Conservation (phyloP, 2,113 vertebrate genomes). For the Synchiropus splendidus region DNA sequence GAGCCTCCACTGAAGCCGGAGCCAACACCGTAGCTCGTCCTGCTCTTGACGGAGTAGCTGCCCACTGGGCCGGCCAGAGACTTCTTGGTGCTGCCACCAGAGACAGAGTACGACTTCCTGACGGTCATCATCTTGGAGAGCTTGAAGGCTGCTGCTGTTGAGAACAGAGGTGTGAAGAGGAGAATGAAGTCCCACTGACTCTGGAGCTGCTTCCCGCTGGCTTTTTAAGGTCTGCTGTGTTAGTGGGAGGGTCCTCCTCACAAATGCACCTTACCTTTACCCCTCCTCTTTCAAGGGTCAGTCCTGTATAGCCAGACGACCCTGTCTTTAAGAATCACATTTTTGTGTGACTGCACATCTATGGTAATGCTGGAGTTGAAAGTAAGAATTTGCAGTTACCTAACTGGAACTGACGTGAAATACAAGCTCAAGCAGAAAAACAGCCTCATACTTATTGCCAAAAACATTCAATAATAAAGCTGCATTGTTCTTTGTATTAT, state of each 20-base stretch:
- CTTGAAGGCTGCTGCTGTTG: conserved; percentile 11
- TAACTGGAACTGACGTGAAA: too few relatives aligned
- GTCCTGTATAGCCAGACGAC: conserved; percentile 6
- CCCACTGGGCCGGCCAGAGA: conserved; percentile 1
- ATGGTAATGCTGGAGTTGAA: too few relatives aligned
- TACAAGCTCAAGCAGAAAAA: too few relatives aligned
- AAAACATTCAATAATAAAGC: too few relatives aligned
- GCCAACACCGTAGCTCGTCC: neutral
- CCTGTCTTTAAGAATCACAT: too few relatives aligned
- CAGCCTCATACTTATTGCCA: too few relatives aligned
- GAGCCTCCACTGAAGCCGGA: neutral
- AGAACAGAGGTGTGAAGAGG: conserved; percentile 32
- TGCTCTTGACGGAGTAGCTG: conserved; percentile 2
- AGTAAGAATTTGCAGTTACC: too few relatives aligned
- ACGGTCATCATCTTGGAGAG: conserved; percentile 19
- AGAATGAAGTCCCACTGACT: conserved; percentile 67
- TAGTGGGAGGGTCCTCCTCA: conserved; percentile 30
- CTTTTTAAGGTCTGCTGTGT: conserved; percentile 43
- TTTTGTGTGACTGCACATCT: too few relatives aligned
- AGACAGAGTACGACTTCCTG: conserved; percentile 46
- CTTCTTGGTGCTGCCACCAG: conserved; percentile 28
- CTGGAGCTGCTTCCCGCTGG: conserved; percentile 15
- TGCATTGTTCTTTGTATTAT: too few relatives aligned
- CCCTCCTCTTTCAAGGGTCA: conserved; percentile 37
- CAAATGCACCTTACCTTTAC: conserved; percentile 20